A percentile compares a stretch with the other conserved stretches of the same genome.
phyloP scores from a whole-genome alignment of 2,888 invertebrate genomes.

The Ellobium chinense region DNA sequence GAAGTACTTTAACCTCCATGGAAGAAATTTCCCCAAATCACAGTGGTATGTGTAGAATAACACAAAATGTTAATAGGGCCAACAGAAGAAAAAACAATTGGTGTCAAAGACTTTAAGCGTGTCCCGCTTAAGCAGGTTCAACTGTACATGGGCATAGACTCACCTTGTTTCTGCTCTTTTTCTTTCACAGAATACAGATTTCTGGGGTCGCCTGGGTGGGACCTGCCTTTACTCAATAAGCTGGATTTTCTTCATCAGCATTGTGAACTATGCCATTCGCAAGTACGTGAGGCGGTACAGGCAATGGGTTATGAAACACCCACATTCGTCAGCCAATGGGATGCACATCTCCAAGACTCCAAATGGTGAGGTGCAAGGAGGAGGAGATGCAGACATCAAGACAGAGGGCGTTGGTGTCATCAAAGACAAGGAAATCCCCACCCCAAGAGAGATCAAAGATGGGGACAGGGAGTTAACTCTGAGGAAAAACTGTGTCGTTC shows the following conservation, averaged over 20 bases:
- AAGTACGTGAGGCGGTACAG: slow-evolving; percentile 61
- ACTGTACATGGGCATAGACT: too few relatives aligned
- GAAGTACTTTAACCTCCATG: too few relatives aligned
- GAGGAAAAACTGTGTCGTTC: slow-evolving; percentile 24
- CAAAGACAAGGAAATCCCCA: slow-evolving; percentile 33
- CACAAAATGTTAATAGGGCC: too few relatives aligned
- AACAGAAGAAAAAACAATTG: too few relatives aligned
- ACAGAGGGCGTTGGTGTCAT: not conserved
- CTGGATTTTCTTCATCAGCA: slow-evolving; percentile 74
- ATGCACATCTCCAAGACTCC: too few relatives aligned
- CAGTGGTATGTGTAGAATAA: too few relatives aligned
- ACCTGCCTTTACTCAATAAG: slow-evolving; percentile 73
- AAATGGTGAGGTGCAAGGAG: not conserved
- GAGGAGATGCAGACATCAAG: not conserved
- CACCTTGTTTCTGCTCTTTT: not conserved
- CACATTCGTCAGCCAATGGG: not conserved
- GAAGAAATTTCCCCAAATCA: too few relatives aligned
- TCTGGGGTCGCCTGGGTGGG: slow-evolving; percentile 69
- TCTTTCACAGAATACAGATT: slow-evolving; percentile 58
- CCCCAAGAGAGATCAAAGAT: slow-evolving; percentile 42
- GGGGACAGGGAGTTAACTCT: slow-evolving; percentile 23
- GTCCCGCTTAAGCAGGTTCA: too few relatives aligned
- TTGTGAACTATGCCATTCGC: slow-evolving; percentile 70
- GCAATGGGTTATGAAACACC: not conserved
- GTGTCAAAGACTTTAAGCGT: too few relatives aligned